Conservation (phyloP, 2,113 vertebrate species). For the Grallaria varia region DNA sequence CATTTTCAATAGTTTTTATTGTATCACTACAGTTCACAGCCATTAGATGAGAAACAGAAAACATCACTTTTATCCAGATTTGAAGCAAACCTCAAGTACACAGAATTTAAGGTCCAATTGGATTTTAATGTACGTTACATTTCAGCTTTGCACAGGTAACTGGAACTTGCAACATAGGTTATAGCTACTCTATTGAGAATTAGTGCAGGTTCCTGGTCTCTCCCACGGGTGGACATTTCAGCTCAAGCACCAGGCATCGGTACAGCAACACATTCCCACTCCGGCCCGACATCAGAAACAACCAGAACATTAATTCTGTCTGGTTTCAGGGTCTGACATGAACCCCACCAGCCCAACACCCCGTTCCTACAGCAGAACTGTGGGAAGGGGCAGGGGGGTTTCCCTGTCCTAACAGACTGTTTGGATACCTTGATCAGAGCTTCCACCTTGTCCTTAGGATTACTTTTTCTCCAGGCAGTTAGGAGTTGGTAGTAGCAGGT, state of each 20-base stretch:
- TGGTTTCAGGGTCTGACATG: neutral
- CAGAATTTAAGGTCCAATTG: constrained; percentile 55
- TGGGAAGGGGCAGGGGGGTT: neutral
- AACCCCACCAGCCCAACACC: neutral
- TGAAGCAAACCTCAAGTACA: constrained; percentile 75
- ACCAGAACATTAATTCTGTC: neutral
- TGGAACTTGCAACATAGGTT: constrained; percentile 51
- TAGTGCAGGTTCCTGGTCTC: constrained; percentile 30
- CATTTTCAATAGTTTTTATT: constrained; percentile 86
- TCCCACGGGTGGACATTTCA: neutral
- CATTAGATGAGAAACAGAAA: constrained; percentile 88
- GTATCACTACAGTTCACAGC: constrained; percentile 94
- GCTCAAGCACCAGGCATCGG: neutral
- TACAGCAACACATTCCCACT: neutral
- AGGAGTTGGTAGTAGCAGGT: neutral
- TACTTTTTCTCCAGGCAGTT: neutral
- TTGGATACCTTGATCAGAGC: neutral
- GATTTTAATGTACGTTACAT: constrained; percentile 57
- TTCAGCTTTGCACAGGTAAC: constrained; percentile 59
- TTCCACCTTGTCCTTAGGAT: neutral
- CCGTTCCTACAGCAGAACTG: neutral
- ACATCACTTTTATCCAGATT: constrained; percentile 74
- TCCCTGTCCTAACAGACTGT: neutral
- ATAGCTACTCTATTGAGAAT: constrained; percentile 27
- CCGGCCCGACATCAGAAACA: neutral